phyloP scores from a whole-genome alignment of 2,113 vertebrate species.

The Laticauda laticaudata region DNA sequence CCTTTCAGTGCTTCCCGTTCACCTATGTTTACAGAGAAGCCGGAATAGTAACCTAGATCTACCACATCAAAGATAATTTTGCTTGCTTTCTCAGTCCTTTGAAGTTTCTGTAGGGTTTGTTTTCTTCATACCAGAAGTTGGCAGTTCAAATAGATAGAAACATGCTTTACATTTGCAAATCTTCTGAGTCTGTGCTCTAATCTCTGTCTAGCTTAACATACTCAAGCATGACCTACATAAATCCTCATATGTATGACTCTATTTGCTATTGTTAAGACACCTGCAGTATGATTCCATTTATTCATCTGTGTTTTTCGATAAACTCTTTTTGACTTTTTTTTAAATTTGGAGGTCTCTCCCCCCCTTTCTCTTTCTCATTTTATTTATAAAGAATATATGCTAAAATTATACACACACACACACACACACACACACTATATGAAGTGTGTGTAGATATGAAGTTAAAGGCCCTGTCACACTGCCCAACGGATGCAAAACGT shows the following conservation, averaged over 20 bases:
- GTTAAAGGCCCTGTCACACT: too few species aligned
- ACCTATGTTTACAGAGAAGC: slow-evolving; percentile 66
- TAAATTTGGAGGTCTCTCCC: slow-evolving; percentile 23
- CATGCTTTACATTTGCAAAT: slow-evolving; percentile 23
- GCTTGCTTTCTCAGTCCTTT: slow-evolving; percentile 59
- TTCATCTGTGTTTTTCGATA: slow-evolving; percentile 42
- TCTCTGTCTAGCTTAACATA: slow-evolving; percentile 36
- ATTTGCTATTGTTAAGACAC: slow-evolving; percentile 28
- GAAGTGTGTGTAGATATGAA: too few species aligned
- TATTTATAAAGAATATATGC: slow-evolving; percentile 36
- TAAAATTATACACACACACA: too few species aligned
- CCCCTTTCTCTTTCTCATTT: slow-evolving; percentile 32
- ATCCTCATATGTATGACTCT: slow-evolving; percentile 45
- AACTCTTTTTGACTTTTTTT: slow-evolving; percentile 23
- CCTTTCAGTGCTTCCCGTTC: slow-evolving; percentile 70
- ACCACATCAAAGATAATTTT: slow-evolving; percentile 64
- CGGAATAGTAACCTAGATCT: slow-evolving; percentile 69
- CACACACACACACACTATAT: too few species aligned
- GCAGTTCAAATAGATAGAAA: slow-evolving; percentile 49
- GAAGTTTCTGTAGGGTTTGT: slow-evolving; percentile 48
- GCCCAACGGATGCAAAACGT: too few species aligned
- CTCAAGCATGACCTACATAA: slow-evolving; percentile 73
- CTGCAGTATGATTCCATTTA: slow-evolving; percentile 55
- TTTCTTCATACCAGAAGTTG: slow-evolving; percentile 40
- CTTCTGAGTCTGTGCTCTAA: slow-evolving; percentile 41